Base-by-base conservation (phyloP, 2,888 invertebrate species). In the Aethes cnicana region DNA sequence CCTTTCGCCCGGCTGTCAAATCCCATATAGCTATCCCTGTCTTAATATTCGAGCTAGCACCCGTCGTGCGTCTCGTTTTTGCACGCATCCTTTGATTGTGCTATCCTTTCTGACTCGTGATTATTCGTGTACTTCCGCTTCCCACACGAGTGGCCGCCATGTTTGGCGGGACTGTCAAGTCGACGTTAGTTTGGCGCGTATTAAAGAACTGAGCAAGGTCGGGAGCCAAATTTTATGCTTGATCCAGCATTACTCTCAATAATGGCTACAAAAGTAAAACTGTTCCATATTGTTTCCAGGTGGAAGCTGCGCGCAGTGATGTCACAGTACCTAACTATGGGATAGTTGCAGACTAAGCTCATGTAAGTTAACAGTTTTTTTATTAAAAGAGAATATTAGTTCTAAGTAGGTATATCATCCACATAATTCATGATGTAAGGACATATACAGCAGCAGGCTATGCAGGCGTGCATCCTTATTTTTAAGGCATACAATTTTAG, bases 131-230 rank as follows among this genome's bases (percentile, higher is more conserved):
- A 76, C 87, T 87, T 88, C 88, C 90, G 85, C 84, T 84, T 86
- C 82, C 84, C 80, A 84, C 82, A 82, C 85, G 86, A 81, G 66
- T 64, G 78, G 81, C 84, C 69, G 90, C 90, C 90, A 90, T 90
- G 81, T 88, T 89, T 88, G 83, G 84, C 87, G 80, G 87, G 84
- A 82, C 84, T 87, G 85, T 85, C 87, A 87, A 84, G 75, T 82
- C 77, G 79, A 83, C 79, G 84, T 80, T 82, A 87, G 88, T 89
- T 89, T 86, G 84, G 87, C 87, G 86, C 87, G 83, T 79, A 80
- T 76, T 71, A 73, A 74, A 53, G 67, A 66, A 69, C 23, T 63
- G 68, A 63, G 81, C 80, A 81, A 83, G 85, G 85, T 87, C 79
- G 75, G 69, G 69, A 70, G 72, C 63, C 69, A 69, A 74, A 69